Percentiles rank a stretch among this genome's conserved stretches.
phyloP scores from a whole-genome alignment of 2,888 invertebrate species.

The Sinohyriopsis cumingii region DNA sequence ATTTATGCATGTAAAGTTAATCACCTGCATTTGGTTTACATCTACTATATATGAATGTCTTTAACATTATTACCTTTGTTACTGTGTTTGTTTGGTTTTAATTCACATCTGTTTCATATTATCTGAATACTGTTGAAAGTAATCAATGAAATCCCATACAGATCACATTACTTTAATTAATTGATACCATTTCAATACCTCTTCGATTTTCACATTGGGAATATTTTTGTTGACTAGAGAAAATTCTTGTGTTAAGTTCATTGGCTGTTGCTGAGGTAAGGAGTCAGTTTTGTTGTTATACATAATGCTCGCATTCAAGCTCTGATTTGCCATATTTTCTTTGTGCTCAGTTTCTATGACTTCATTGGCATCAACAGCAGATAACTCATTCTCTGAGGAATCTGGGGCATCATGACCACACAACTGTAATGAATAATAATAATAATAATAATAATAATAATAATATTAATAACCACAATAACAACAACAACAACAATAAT shows the following conservation, averaged over 20 bases:
- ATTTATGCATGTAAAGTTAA: no score
- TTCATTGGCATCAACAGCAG: constrained; percentile 16
- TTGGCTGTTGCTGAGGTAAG: constrained; percentile 69
- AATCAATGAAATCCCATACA: neutral
- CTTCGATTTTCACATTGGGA: constrained; percentile 79
- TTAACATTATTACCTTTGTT: no score
- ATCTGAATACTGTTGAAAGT: neutral
- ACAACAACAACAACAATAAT: no score
- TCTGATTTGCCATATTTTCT: constrained; percentile 10
- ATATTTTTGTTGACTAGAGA: constrained; percentile 83
- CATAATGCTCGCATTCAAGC: constrained; percentile 15
- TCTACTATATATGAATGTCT: no score
- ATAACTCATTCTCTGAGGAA: constrained; percentile 37
- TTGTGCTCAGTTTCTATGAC: constrained; percentile 10
- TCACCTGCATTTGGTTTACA: no score
- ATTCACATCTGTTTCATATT: neutral
- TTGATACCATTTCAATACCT: constrained; percentile 57
- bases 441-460: neutral
- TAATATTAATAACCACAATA: no score
- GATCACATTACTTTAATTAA: neutral
- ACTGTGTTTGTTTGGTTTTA: neutral
- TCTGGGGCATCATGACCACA: constrained; percentile 55
- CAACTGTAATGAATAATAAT: constrained; percentile 30
- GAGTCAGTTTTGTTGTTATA: constrained; percentile 23
- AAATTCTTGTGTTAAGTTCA: constrained; percentile 83